A percentile compares a stretch with the other conserved stretches of the same genome.
These are phyloP conservation scores for Cliona cf. orientalis DNA, from an alignment of 37 sponge, comb jelly and placozoan species.

Conservation along the genomic window DNA sequence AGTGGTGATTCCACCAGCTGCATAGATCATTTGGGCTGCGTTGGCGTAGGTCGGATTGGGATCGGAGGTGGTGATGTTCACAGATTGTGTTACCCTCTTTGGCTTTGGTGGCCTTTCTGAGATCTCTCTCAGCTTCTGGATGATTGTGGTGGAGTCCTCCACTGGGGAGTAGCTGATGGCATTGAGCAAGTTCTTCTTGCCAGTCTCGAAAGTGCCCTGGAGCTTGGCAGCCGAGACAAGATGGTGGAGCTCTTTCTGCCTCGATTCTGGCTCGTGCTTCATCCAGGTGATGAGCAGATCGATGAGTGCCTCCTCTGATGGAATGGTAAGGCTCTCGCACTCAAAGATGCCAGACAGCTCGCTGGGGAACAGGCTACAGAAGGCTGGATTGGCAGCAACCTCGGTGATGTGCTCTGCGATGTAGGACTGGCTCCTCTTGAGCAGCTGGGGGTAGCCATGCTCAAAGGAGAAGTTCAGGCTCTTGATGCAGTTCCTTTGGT, in stretches of 20 bases:
- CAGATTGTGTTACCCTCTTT: background rate
- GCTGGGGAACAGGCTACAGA: background rate
- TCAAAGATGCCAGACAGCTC: slow-evolving; percentile 2
- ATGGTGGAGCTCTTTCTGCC: slow-evolving; percentile 9
- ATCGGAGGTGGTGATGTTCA: background rate
- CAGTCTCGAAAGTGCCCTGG: background rate
- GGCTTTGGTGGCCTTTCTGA: background rate
- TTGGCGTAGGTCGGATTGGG: background rate
- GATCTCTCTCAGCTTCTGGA: background rate
- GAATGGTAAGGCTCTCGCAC: background rate
- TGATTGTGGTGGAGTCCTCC: background rate
- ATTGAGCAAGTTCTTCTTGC: no score
- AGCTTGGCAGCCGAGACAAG: background rate
- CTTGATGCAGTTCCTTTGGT: background rate
- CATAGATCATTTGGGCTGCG: background rate
- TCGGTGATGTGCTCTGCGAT: slow-evolving; percentile 2
- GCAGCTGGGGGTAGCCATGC: slow-evolving; percentile 17
- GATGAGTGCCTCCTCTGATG: slow-evolving; percentile 1
- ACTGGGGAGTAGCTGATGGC: no score
- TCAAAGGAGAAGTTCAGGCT: slow-evolving; percentile 9
- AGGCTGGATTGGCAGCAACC: background rate
- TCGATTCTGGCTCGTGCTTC: background rate
- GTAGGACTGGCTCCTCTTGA: slow-evolving; percentile 6
- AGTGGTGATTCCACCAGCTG: slow-evolving; percentile 26
- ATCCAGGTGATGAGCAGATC: slow-evolving; percentile 9